These are phyloP conservation scores for Propsilocerus akamusi DNA, from an alignment of 1,140 invertebrate genomes.

Conservation along the genomic window DNA sequence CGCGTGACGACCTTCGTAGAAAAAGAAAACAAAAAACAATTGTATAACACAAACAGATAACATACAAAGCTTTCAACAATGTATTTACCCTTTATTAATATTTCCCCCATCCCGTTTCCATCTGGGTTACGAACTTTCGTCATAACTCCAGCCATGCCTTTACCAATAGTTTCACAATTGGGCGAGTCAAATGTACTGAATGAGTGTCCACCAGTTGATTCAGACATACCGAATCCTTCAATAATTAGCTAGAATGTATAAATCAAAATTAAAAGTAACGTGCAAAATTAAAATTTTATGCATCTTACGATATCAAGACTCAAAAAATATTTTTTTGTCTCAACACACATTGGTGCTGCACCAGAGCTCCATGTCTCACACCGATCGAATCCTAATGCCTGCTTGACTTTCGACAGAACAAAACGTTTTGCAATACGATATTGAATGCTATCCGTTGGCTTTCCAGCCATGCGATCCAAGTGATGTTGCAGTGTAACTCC, in stretches of 20 bases:
- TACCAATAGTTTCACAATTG: slow-evolving; percentile 38
- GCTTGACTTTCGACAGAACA: slow-evolving; percentile 35
- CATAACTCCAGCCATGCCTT: slow-evolving; percentile 33
- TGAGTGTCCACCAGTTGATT: slow-evolving; percentile 50
- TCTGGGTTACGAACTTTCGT: slow-evolving; percentile 45
- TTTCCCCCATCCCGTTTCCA: slow-evolving; percentile 50
- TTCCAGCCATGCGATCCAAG: slow-evolving; percentile 31
- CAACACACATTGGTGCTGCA: slow-evolving; percentile 60
- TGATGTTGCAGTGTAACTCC: slow-evolving; percentile 43
- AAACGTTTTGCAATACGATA: neutral
- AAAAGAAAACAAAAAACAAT: too few species aligned
- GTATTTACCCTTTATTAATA: slow-evolving; percentile 52
- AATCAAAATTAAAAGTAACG: too few species aligned
- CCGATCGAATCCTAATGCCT: slow-evolving; percentile 50
- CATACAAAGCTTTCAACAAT: too few species aligned
- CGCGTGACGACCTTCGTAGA: slow-evolving; percentile 41
- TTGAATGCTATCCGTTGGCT: neutral
- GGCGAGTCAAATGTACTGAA: slow-evolving; percentile 21
- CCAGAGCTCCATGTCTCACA: slow-evolving; percentile 43
- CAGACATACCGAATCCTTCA: slow-evolving; percentile 67
- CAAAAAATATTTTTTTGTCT: slow-evolving; percentile 69
- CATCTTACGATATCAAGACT: slow-evolving; percentile 51
- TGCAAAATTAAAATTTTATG: too few species aligned
- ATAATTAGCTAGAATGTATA: slow-evolving; percentile 53
- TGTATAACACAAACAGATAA: too few species aligned